Conservation (phyloP, 1,140 invertebrate genomes). For the Eciton burchellii region DNA sequence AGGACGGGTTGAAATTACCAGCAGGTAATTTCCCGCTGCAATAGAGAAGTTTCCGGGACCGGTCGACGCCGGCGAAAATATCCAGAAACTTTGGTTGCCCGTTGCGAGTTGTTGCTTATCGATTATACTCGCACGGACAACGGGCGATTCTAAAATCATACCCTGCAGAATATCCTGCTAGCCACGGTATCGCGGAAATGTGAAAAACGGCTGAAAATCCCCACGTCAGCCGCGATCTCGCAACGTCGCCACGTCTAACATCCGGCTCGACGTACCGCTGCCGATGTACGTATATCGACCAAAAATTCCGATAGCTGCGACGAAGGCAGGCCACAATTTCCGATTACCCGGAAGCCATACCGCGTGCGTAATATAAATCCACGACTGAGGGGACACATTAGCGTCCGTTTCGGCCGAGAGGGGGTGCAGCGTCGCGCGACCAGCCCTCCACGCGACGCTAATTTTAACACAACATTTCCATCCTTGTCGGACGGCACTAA, state of each 20-base stretch:
- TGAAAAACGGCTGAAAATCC: slow-evolving; percentile 23
- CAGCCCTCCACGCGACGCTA: slow-evolving; percentile 37
- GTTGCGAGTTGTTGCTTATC: background rate
- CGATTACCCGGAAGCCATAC: slow-evolving; percentile 63
- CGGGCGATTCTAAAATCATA: background rate
- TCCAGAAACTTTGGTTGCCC: slow-evolving; percentile 11
- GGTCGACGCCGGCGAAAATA: slow-evolving; percentile 9
- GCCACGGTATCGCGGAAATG: slow-evolving; percentile 35
- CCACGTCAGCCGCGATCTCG: background rate
- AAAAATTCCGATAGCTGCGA: slow-evolving; percentile 60
- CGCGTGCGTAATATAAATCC: slow-evolving; percentile 53
- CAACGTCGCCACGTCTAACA: slow-evolving; percentile 20
- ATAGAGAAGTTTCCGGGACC: slow-evolving; percentile 4
- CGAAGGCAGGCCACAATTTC: slow-evolving; percentile 59
- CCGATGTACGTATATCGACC: slow-evolving; percentile 45
- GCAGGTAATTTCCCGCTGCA: background rate
- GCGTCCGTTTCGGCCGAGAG: slow-evolving; percentile 18
- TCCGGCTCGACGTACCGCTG: slow-evolving; percentile 3
- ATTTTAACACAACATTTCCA: slow-evolving; percentile 63
- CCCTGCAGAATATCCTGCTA: background rate
- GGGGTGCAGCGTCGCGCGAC: background rate
- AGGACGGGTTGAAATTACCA: background rate
- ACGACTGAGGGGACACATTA: slow-evolving; percentile 42
- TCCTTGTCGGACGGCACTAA: slow-evolving; percentile 58
- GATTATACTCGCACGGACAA: background rate